Conservation (phyloP, 2,113 vertebrate species). For the Pygoscelis adeliae region DNA sequence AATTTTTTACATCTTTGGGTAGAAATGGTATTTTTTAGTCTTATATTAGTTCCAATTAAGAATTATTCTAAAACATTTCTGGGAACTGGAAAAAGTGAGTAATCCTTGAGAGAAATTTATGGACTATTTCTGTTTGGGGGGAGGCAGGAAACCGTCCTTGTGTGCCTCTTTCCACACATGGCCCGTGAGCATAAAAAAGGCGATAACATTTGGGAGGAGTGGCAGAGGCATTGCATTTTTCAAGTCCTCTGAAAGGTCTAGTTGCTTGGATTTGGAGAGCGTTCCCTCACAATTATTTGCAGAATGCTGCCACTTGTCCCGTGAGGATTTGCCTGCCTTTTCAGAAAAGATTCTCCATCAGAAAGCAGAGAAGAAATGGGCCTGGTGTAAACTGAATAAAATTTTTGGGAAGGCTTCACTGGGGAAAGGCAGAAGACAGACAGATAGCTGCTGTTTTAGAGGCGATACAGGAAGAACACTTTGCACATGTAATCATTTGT, state of each 20-base stretch:
- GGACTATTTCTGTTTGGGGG: background rate
- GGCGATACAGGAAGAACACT: background rate
- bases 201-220: background rate
- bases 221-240: slow-evolving; percentile 3
- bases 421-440: background rate
- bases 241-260: background rate
- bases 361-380: background rate
- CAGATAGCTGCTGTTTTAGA: background rate
- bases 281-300: background rate
- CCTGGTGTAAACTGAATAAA: background rate
- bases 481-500: background rate
- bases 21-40: background rate
- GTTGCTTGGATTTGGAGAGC: background rate
- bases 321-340: background rate
- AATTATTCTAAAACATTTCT: background rate
- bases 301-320: background rate
- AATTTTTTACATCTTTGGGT: background rate
- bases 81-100: background rate
- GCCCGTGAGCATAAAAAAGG: background rate
- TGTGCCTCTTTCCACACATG: background rate
- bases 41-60: background rate
- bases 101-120: background rate
- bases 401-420: background rate
- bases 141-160: background rate
- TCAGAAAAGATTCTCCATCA: background rate